Evolutionary conservation across 92 coral and sea anemone species (phyloP), one percentile per base, ranked within the genome.

Genomic region (Scolanthus callimorphus): DNA sequence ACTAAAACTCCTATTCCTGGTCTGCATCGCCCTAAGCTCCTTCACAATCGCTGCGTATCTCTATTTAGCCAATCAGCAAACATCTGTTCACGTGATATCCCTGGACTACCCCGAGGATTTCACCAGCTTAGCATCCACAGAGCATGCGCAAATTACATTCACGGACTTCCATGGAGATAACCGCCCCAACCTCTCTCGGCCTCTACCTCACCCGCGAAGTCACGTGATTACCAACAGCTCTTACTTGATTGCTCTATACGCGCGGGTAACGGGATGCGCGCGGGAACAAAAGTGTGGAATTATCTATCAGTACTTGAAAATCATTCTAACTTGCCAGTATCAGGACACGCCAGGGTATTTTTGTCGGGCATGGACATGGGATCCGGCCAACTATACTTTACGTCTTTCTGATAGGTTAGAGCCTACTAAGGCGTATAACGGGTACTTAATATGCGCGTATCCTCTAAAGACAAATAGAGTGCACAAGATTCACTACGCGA

Each of bases 321-420:
- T 68, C 29, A 27, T 45, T 2, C 10, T 57, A 2, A 12, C 30
- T 11, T 68, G 75, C 25, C 58, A 24, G 8, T 30, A 62, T 20
- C 1, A 20, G 13, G 49, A 45, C 46, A 27, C 26, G 17, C 44
- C 53, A 6, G 31, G 15, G 12, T 34, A 34, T 15, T 34, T 34
- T 34, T 68, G 75, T 21, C n/a, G 27, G 44, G 56, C 54, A 17
- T 68, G 75, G 75, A 44, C 17, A 2, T 68, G 75, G 75, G 75
- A 68, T 59, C 75, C 75, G 4, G 75, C 75, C 17, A 68, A 68
- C 17, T 68, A 65, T 63, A 68, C 75, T 0, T 20, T 68, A 25
- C 15, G 17, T 4, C 37, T 68, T 17, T 39, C 27, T 0, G 34
- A 55, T 0, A 25, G 24, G 46, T 26, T 54, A 3, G 75, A 68